Evolutionary conservation across 92 coral and sea anemone species (phyloP).

Genomic region (Hydrozoanthus gracilis): DNA sequence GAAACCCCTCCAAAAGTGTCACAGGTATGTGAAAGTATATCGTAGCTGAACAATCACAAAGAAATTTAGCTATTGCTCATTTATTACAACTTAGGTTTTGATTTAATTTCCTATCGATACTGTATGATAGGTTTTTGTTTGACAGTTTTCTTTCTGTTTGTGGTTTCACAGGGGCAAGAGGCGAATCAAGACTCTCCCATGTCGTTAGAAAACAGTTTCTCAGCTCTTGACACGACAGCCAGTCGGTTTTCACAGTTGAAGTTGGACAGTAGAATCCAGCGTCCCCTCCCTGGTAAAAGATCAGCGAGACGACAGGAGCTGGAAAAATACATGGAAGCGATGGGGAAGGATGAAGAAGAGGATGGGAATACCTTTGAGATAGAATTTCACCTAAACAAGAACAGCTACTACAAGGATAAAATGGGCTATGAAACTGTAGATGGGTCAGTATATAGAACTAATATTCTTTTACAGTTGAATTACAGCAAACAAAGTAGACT

Average conservation of each 20-base stretch:
- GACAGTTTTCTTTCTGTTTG: background rate
- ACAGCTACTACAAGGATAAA: conserved; percentile 86
- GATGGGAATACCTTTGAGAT: conserved; percentile 88
- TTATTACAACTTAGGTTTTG: background rate
- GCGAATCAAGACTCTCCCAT: conserved; percentile 40
- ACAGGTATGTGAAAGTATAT: background rate
- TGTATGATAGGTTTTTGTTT: background rate
- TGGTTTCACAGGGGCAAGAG: background rate
- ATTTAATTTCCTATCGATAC: background rate
- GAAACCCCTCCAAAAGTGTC: background rate
- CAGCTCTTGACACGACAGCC: conserved; percentile 66
- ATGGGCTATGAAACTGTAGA: conserved; percentile 75
- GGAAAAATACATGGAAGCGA: conserved; percentile 37
- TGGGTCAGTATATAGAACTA: conserved; percentile 50
- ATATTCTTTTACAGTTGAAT: too few species aligned
- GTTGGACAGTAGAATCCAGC: conserved; percentile 38
- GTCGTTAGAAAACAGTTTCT: conserved; percentile 59
- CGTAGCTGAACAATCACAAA: too few species aligned
- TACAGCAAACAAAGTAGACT: too few species aligned
- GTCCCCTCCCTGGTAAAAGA: conserved; percentile 24
- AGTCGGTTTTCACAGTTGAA: conserved; percentile 57
- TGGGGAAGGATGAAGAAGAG: conserved; percentile 61
- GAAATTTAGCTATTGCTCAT: background rate
- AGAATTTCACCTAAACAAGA: conserved; percentile 89
- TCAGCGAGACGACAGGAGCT: conserved; percentile 28